Conservation (phyloP, 2,113 vertebrate species). For the Puffinus mauretanicus region DNA sequence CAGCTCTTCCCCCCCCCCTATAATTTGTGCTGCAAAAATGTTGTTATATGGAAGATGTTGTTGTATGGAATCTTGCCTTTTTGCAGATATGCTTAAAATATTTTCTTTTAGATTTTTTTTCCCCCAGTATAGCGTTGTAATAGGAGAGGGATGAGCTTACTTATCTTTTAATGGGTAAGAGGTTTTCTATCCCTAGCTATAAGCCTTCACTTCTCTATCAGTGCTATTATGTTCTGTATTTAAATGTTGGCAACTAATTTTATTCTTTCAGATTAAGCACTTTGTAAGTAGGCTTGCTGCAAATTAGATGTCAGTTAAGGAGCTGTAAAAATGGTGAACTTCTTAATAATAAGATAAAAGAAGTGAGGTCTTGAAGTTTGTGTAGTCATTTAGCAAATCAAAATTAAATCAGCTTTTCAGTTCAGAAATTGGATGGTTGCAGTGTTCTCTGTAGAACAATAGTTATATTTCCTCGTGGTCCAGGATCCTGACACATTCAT, state of each 20-base stretch:
- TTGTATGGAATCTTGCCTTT: neutral
- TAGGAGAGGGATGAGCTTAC: neutral
- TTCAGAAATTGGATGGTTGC: neutral
- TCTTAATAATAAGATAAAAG: neutral
- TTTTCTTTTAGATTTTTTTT: neutral
- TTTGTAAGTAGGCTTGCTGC: neutral
- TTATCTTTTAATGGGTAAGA: neutral
- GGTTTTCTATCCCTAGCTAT: neutral
- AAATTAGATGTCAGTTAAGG: slow-evolving; percentile 41
- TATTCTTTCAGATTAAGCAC: slow-evolving; percentile 15
- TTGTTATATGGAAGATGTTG: rapidly evolving
- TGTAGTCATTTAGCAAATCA: neutral
- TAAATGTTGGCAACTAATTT: neutral
- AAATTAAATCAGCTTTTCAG: neutral
- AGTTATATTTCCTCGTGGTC: neutral
- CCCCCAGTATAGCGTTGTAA: rapidly evolving
- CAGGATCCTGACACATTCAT: neutral
- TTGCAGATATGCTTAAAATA: neutral
- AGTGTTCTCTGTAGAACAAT: neutral
- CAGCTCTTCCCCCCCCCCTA: rapidly evolving
- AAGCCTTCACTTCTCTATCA: neutral
- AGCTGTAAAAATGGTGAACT: neutral
- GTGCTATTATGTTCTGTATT: neutral
- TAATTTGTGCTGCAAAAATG: neutral
- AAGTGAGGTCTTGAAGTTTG: neutral